Percentiles rank a stretch among this genome's conserved stretches.
These are phyloP conservation scores for Diabrotica balteata DNA, from an alignment of 2,888 invertebrate species.

Conservation along the genomic window DNA sequence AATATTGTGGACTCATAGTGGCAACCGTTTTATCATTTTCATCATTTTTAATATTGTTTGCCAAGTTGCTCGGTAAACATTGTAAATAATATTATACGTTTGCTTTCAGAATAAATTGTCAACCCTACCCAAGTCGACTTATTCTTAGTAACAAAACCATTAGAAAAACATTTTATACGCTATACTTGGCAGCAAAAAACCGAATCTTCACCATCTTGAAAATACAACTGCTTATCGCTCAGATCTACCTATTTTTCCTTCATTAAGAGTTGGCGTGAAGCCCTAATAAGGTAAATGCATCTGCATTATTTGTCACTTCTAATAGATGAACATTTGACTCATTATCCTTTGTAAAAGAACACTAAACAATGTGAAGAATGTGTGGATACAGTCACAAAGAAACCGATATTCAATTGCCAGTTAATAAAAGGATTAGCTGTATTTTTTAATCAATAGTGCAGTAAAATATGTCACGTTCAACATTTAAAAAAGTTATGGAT, in stretches of 20 bases:
- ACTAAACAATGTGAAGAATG: conserved; percentile 43
- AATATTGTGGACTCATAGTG: too few species aligned
- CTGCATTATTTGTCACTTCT: conserved; percentile 38
- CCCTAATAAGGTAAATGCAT: conserved; percentile 36
- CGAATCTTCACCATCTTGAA: conserved; percentile 17
- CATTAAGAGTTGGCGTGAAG: conserved; percentile 24
- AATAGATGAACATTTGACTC: conserved; percentile 42
- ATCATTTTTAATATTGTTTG: too few species aligned
- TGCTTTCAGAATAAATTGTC: too few species aligned
- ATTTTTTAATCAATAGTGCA: conserved; percentile 16
- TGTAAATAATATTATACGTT: too few species aligned
- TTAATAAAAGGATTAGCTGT: conserved; percentile 22
- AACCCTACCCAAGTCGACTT: neutral
- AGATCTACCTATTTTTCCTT: conserved; percentile 29
- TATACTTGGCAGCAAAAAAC: neutral
- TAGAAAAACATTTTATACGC: too few species aligned
- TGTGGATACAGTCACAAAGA: conserved; percentile 41
- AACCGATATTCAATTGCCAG: conserved; percentile 39
- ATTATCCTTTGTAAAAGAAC: conserved; percentile 43
- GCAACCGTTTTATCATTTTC: too few species aligned
- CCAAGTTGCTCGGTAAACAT: too few species aligned
- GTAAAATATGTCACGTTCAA: neutral
- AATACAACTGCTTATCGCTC: conserved; percentile 18
- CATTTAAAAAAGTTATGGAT: too few species aligned
- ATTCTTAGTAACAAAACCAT: neutral